Conservation (phyloP, 2,888 invertebrate genomes). For the Cerceris rybyensis region DNA sequence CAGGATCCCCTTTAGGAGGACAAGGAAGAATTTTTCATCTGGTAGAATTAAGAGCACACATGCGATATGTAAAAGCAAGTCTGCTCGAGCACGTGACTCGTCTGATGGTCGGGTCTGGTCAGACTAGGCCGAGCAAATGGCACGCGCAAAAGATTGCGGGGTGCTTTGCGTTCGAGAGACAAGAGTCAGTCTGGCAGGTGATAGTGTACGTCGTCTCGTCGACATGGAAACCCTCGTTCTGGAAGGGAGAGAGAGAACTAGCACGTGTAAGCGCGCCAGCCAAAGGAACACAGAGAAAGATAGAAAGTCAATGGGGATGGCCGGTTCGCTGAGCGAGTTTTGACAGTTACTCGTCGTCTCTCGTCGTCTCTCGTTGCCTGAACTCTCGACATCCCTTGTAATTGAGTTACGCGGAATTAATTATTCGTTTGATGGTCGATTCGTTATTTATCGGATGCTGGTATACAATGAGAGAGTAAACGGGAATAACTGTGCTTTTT, state of each 20-base stretch:
- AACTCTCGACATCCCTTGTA: too few relatives aligned
- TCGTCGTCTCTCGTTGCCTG: not conserved
- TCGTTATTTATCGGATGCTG: too few relatives aligned
- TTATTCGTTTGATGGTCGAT: not conserved
- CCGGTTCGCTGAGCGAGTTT: not conserved
- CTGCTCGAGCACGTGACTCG: not conserved
- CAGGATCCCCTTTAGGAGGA: too few relatives aligned
- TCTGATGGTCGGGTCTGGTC: not conserved
- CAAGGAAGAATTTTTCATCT: too few relatives aligned
- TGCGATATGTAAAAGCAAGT: too few relatives aligned
- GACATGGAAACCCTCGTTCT: conserved; percentile 43
- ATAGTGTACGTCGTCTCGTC: conserved; percentile 40
- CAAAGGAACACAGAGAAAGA: conserved; percentile 18
- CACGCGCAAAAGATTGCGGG: conserved; percentile 37
- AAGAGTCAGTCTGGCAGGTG: conserved; percentile 34
- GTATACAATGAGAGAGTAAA: too few relatives aligned
- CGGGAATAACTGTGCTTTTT: too few relatives aligned
- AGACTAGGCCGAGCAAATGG: not conserved
- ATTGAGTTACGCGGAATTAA: too few relatives aligned
- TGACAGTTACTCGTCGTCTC: not conserved
- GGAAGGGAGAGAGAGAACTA: conserved; percentile 20
- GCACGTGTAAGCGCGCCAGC: conserved; percentile 18
- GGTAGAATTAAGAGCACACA: too few relatives aligned
- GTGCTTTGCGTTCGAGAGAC: conserved; percentile 12
- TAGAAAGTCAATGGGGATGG: conserved; percentile 1